phyloP scores from a whole-genome alignment of 2,797 vertebrate species.

The Potorous gilbertii region DNA sequence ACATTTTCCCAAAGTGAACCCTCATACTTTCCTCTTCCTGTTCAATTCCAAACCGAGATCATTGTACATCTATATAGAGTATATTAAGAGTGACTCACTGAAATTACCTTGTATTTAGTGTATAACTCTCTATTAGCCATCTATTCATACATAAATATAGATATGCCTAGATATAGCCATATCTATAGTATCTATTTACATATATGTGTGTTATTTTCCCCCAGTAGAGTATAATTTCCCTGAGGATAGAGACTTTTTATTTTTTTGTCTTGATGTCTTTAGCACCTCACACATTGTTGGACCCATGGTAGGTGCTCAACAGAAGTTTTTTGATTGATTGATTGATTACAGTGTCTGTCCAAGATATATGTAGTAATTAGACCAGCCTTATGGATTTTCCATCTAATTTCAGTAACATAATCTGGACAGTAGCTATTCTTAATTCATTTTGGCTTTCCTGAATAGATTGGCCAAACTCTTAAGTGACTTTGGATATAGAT shows the following conservation, averaged over 20 bases:
- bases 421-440: background rate
- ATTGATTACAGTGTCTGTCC: background rate
- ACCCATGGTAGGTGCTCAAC: background rate
- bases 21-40: background rate
- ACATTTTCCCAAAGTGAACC: background rate
- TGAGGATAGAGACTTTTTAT: background rate
- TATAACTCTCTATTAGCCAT: background rate
- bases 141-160: background rate
- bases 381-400: background rate
- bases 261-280: background rate
- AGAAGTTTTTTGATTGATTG: background rate
- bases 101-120: background rate
- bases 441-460: background rate
- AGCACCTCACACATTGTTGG: background rate
- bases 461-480: background rate
- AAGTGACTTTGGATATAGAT: background rate
- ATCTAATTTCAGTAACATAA: background rate
- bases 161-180: background rate
- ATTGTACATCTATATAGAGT: background rate
- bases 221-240: background rate
- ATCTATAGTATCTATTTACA: background rate
- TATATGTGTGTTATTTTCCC: background rate
- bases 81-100: background rate
- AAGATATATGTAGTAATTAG: background rate
- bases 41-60: background rate